Evolutionary conservation across 1,140 invertebrate genomes (phyloP).

Genomic region (Meloidogyne exigua): DNA sequence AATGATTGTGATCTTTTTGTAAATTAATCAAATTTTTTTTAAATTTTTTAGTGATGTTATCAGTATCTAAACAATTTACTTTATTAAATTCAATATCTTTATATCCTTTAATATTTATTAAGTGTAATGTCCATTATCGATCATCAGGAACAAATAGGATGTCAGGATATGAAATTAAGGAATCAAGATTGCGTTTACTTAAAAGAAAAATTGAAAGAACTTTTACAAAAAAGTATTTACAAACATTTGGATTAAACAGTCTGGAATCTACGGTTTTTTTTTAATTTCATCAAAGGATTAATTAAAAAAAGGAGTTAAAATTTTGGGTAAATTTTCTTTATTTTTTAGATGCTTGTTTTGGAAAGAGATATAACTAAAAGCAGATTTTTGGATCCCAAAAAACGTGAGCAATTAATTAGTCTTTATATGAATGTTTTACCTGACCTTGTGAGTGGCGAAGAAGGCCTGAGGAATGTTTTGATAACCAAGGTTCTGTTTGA

Average conservation of each 20-base stretch:
- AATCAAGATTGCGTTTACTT: background rate
- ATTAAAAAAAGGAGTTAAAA: no score
- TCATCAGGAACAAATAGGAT: background rate
- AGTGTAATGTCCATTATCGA: background rate
- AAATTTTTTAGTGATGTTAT: no score
- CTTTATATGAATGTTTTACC: constrained; percentile 37
- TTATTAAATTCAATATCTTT: background rate
- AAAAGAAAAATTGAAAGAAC: background rate
- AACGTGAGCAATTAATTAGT: constrained; percentile 35
- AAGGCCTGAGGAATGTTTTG: constrained; percentile 28
- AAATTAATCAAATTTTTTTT: no score
- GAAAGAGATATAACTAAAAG: constrained; percentile 4
- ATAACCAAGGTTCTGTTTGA: constrained; percentile 21
- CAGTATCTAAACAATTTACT: background rate
- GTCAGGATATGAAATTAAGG: background rate
- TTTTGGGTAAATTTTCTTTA: no score
- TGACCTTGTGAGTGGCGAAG: constrained; percentile 29
- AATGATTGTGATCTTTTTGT: no score
- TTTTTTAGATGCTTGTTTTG: constrained; percentile 35
- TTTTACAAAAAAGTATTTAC: background rate
- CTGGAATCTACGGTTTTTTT: background rate
- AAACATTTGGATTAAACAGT: background rate
- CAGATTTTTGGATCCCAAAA: constrained; percentile 46
- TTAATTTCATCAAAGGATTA: background rate
- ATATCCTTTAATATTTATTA: background rate